phyloP scores from a whole-genome alignment of 2,888 invertebrate species.

The Agonopterix arenella region DNA sequence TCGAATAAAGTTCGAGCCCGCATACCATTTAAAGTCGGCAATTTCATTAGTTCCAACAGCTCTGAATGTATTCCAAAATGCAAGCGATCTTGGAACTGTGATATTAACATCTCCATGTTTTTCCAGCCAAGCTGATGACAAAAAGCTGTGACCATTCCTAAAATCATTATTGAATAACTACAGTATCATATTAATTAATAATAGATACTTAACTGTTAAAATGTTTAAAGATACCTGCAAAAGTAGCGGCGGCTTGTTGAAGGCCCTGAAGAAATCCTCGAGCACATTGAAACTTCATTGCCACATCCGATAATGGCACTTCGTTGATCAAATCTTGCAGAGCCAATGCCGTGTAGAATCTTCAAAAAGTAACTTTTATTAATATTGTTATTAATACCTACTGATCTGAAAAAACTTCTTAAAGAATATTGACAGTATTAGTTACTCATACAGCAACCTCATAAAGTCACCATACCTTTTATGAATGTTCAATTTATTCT shows the following conservation, averaged over 20 bases:
- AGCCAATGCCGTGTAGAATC: constrained; percentile 94
- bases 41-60: constrained; percentile 91
- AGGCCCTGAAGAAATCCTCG: constrained; percentile 95
- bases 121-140: constrained; percentile 95
- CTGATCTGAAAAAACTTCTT: background rate
- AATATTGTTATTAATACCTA: background rate
- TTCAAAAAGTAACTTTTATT: constrained; percentile 20
- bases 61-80: constrained; percentile 96
- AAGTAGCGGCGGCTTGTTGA: constrained; percentile 96
- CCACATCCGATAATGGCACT: constrained; percentile 86
- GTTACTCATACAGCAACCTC: background rate
- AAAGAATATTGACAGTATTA: background rate
- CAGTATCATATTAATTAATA: background rate
- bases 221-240: constrained; percentile 81
- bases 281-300: constrained; percentile 89
- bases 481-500: constrained; percentile 78
- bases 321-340: constrained; percentile 96
- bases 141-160: constrained; percentile 98
- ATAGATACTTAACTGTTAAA: background rate
- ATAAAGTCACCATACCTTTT: constrained; percentile 69
- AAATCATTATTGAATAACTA: constrained; percentile 3
- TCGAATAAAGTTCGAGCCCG: constrained; percentile 90
- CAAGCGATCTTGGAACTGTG: constrained; percentile 95
- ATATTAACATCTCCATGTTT: constrained; percentile 90
- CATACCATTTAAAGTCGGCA: constrained; percentile 88